phyloP scores from a whole-genome alignment of 2,113 vertebrate genomes.

The Oryzias woworae region DNA sequence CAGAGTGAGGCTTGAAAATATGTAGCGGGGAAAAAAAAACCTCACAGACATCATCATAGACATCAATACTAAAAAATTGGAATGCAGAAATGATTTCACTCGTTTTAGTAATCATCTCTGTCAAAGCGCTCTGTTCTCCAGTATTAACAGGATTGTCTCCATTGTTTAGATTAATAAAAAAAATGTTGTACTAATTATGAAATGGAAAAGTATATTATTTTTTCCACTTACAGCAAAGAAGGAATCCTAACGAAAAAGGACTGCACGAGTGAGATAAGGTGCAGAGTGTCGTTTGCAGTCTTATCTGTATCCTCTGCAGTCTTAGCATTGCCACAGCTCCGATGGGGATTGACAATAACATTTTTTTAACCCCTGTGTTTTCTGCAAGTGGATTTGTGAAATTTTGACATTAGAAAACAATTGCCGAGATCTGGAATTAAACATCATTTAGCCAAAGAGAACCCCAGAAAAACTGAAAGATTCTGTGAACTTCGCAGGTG shows the following conservation, averaged over 20 bases:
- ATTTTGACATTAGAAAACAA: conserved; percentile 62
- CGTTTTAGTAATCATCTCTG: conserved; percentile 46
- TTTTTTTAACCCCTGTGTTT: conserved; percentile 36
- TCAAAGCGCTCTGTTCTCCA: conserved; percentile 44
- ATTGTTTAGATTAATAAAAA: conserved; percentile 52
- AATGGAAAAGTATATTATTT: conserved; percentile 54
- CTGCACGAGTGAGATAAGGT: conserved; percentile 76
- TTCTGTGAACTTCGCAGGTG: conserved; percentile 57
- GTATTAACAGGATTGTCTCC: conserved; percentile 40
- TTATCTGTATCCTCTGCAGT: conserved; percentile 74
- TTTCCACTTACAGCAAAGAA: conserved; percentile 41
- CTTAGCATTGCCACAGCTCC: conserved; percentile 64
- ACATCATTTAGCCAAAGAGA: conserved; percentile 61
- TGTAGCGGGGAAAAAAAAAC: background rate
- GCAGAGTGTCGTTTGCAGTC: conserved; percentile 64
- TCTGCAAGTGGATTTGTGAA: conserved; percentile 65
- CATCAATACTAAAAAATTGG: conserved; percentile 28
- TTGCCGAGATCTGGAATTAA: conserved; percentile 58
- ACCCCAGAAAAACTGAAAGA: conserved; percentile 48
- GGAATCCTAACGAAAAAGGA: conserved; percentile 68
- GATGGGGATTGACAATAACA: conserved; percentile 66
- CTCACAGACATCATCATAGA: conserved; percentile 49
- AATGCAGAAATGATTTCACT: conserved; percentile 36
- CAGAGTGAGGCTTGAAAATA: conserved; percentile 44
- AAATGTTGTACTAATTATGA: conserved; percentile 64